Evolutionary conservation across 2,888 invertebrate species (phyloP), one percentile per base, ranked within the genome.

Genomic region (Eupithecia abbreviata): DNA sequence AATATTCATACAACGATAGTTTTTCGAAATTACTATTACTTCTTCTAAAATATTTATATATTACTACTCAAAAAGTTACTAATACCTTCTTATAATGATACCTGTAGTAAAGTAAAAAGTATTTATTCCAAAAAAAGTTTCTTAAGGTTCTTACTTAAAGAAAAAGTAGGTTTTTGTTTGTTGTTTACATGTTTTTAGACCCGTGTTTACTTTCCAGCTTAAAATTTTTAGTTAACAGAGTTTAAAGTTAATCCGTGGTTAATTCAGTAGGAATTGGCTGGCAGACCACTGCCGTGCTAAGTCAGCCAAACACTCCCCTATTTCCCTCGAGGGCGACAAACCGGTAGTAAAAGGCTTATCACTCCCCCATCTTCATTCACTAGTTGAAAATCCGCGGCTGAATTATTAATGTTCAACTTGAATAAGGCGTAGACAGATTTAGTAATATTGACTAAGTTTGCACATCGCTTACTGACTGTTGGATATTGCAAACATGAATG

Each of bases 351-450:
- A 51, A 62, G 82, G 83, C 86, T 90, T 91, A 92, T 90, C 87
- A 84, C 84, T 86, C 85, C 65, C 55, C 79, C 90, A 90, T 92
- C 90, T 90, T 86, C 85, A 89, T 91, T 90, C 86, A 89, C 91
- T 93, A 93, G 93, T 93, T 93, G 90, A 93, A 90, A 91, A 91
- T 90, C 91, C 89, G 85, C 89, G 87, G 90, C 91, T 93, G 92
- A 92, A 93, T 93, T 92, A 92, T 93, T 92, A 91, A 93, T 91
- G 83, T 13, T 49, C 18, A 67, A 73, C 73, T 68, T 18, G 55
- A 73, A 72, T 49, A 47, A 41, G 65, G 18, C 47, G 47, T 65
- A 65, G 41, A 62, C 43, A 13, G 45, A 66, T 66, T 66, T 66
- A 66, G 6, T 42, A 18, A 15, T 42, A 66, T 2, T 42, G 41